Conservation (phyloP, 1,140 invertebrate species). For the Dufourea novaeangliae region DNA sequence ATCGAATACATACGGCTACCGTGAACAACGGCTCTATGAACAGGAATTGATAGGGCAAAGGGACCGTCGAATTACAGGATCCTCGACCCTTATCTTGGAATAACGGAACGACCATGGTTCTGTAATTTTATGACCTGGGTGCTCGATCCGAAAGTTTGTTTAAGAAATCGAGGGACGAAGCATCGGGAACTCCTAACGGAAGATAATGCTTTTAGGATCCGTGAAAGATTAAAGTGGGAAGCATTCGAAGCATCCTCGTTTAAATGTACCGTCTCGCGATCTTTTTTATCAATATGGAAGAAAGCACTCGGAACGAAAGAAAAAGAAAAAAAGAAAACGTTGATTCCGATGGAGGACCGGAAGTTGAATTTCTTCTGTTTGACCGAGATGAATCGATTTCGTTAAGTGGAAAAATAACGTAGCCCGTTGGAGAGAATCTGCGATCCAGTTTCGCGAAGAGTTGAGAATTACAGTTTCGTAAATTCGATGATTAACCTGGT, state of each 20-base stretch:
- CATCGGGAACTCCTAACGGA: neutral
- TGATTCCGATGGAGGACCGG: no score
- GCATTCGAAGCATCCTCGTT: neutral
- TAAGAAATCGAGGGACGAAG: neutral
- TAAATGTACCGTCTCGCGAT: no score
- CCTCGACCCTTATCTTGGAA: no score
- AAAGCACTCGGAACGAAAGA: no score
- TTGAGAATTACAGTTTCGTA: neutral
- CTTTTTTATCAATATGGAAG: neutral
- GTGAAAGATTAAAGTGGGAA: neutral
- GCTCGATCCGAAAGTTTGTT: neutral
- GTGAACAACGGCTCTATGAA: neutral
- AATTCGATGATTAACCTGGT: no score
- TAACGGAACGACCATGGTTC: no score
- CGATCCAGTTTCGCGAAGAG: neutral
- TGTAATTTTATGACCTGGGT: no score
- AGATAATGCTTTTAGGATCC: neutral
- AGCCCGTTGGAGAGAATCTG: neutral
- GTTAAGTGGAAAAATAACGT: neutral
- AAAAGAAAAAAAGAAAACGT: no score
- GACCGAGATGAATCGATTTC: neutral
- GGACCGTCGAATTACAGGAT: neutral
- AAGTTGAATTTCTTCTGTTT: no score
- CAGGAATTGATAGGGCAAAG: neutral
- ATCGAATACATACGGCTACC: neutral